These are phyloP conservation scores for Trichogramma dendrolimi DNA, from an alignment of 2,888 invertebrate species.

Conservation along the genomic window DNA sequence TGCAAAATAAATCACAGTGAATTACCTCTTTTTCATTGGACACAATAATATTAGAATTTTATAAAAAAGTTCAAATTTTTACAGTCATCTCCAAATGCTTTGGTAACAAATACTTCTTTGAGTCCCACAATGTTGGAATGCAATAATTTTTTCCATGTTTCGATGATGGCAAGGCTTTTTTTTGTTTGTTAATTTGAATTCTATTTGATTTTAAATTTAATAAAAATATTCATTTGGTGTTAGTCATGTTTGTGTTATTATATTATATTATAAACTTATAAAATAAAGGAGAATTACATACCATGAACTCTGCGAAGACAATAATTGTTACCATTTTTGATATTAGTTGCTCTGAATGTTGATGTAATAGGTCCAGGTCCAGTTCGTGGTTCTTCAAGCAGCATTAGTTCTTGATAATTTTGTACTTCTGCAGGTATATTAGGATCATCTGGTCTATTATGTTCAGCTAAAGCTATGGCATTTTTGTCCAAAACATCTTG, in stretches of 20 bases:
- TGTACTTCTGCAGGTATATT: slow-evolving; percentile 86
- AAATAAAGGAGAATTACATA: slow-evolving; percentile 38
- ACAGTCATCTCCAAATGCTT: slow-evolving; percentile 95
- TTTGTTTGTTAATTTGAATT: slow-evolving; percentile 74
- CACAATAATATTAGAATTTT: slow-evolving; percentile 1
- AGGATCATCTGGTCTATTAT: slow-evolving; percentile 64
- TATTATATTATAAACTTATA: not conserved
- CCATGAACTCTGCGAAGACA: slow-evolving; percentile 87
- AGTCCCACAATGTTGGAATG: slow-evolving; percentile 93
- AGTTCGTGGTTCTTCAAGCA: slow-evolving; percentile 70
- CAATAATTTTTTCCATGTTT: slow-evolving; percentile 91
- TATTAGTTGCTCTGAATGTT: slow-evolving; percentile 84
- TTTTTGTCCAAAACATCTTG: slow-evolving; percentile 73
- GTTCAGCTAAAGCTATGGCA: slow-evolving; percentile 68
- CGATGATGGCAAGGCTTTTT: slow-evolving; percentile 83
- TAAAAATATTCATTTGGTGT: slow-evolving; percentile 1
- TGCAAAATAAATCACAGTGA: slow-evolving; percentile 49
- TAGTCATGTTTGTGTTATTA: no score
- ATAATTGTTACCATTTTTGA: slow-evolving; percentile 79
- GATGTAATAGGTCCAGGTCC: slow-evolving; percentile 74
- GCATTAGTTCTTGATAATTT: slow-evolving; percentile 82
- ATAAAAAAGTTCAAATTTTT: slow-evolving; percentile 49
- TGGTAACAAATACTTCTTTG: slow-evolving; percentile 89
- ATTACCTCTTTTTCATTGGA: slow-evolving; percentile 2
- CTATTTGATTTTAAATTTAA: slow-evolving; percentile 49